A percentile compares a stretch with the other conserved stretches of the same genome.
Conservation (phyloP, 2,113 vertebrate genomes). For the Gambusia affinis region DNA sequence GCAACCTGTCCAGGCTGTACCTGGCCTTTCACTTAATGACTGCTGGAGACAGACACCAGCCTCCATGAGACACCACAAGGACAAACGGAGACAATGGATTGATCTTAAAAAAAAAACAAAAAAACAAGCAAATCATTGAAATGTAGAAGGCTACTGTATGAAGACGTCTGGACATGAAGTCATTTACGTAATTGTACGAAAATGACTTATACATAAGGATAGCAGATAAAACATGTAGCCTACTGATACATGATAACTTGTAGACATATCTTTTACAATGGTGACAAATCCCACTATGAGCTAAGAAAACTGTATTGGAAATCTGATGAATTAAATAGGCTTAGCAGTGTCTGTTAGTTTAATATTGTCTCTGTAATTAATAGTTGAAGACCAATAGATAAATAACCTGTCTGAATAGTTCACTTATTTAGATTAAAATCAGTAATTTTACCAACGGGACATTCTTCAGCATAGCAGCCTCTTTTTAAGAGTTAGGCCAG, state of each 20-base stretch:
- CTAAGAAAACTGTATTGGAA: no score
- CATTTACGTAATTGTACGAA: no score
- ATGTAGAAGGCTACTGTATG: neutral
- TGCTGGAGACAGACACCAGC: neutral
- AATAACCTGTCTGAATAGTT: neutral
- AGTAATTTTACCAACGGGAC: no score
- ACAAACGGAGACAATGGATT: neutral
- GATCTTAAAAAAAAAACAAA: no score
- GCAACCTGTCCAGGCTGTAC: neutral
- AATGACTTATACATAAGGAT: neutral
- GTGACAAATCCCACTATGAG: neutral
- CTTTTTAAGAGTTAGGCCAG: neutral
- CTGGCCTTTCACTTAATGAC: neutral
- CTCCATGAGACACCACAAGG: no score
- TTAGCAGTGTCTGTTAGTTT: neutral
- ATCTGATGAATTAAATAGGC: neutral
- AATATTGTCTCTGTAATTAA: neutral
- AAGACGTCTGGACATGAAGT: neutral
- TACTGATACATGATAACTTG: neutral
- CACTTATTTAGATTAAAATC: neutral
- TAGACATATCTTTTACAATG: neutral
- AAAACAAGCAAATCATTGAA: neutral
- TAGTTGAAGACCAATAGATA: neutral
- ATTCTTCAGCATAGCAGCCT: neutral
- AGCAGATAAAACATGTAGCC: neutral